Percentiles rank a stretch among this genome's conserved stretches.
phyloP scores from a whole-genome alignment of 2,888 invertebrate species.

The Lampropteryx suffumata region DNA sequence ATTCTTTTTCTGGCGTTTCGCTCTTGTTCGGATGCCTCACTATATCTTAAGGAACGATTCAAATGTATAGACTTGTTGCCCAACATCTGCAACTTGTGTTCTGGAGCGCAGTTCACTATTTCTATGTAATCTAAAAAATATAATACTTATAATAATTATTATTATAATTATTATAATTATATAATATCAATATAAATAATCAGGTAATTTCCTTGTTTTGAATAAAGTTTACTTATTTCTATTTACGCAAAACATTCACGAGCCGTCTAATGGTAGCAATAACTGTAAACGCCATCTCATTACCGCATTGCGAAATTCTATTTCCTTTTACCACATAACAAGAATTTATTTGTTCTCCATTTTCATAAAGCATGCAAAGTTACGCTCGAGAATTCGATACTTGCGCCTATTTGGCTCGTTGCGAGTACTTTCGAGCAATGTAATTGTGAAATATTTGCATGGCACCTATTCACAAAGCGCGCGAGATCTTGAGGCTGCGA shows the following conservation, averaged over 20 bases:
- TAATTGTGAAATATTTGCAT: constrained; percentile 61
- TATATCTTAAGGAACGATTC: too few species aligned
- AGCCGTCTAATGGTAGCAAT: constrained; percentile 56
- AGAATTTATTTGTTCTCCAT: constrained; percentile 72
- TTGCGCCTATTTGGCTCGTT: constrained; percentile 52
- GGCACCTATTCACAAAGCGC: constrained; percentile 37
- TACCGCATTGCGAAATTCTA: constrained; percentile 66
- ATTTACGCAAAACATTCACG: constrained; percentile 54
- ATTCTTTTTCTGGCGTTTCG: too few species aligned
- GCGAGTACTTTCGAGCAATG: constrained; percentile 39
- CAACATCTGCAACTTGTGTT: too few species aligned
- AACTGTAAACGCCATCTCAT: constrained; percentile 66
- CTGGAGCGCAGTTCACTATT: too few species aligned
- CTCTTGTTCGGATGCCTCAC: too few species aligned
- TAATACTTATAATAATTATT: not conserved
- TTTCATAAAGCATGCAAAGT: constrained; percentile 64
- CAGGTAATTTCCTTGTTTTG: constrained; percentile 32
- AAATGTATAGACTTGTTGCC: too few species aligned
- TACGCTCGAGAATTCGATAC: constrained; percentile 55
- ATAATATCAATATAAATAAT: constrained; percentile 29
- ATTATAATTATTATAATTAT: constrained; percentile 4
- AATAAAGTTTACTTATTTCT: constrained; percentile 39
- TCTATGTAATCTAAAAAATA: too few species aligned
- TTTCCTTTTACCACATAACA: constrained; percentile 65
- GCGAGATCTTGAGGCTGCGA: constrained; percentile 36